phyloP scores from a whole-genome alignment of 2,797 vertebrate genomes.

The Gastrophryne carolinensis region DNA sequence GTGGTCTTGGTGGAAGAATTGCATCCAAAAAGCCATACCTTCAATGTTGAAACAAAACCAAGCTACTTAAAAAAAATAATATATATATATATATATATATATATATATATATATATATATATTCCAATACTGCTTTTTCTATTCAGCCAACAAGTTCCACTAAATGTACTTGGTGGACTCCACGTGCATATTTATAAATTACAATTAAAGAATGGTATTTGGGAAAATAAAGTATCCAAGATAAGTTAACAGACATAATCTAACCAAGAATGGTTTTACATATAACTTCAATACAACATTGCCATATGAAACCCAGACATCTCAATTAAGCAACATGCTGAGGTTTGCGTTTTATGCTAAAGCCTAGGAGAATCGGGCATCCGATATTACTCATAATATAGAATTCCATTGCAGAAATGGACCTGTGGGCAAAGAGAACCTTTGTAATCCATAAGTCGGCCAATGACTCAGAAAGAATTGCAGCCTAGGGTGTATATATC shows the following conservation, averaged over 20 bases:
- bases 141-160: no score
- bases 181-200: neutral
- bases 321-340: conserved; percentile 31
- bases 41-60: no score
- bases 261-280: neutral
- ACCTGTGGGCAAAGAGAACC: conserved; percentile 38
- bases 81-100: no score
- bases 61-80: no score
- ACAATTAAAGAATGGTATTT: neutral
- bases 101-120: no score
- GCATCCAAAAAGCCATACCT: no score
- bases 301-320: neutral
- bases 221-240: neutral
- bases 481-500: conserved; percentile 30
- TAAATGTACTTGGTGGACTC: no score
- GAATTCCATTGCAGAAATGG: conserved; percentile 18
- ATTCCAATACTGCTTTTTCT: no score
- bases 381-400: conserved; percentile 26
- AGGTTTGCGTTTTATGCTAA: conserved; percentile 14
- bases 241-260: neutral
- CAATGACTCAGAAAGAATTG: conserved; percentile 43
- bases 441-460: conserved; percentile 41
- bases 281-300: neutral
- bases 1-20: no score
- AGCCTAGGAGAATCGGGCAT: conserved; percentile 22